phyloP scores from a whole-genome alignment of 2,113 vertebrate genomes.

The Boulengeromyrus knoepffleri region DNA sequence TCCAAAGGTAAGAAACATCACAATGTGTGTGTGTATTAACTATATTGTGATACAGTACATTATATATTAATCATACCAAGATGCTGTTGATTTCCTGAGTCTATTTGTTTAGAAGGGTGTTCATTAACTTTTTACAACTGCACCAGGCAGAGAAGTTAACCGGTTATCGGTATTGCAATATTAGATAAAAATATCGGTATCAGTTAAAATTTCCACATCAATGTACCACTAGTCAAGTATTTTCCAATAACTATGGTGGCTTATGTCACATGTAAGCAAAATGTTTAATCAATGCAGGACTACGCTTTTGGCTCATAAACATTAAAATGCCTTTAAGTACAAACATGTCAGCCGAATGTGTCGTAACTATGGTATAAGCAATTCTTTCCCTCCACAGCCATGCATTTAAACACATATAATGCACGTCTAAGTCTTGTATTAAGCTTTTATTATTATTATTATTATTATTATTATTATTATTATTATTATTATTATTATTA shows the following conservation, averaged over 20 bases:
- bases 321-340: neutral
- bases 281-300: neutral
- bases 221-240: neutral
- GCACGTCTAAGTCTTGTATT: too few species aligned
- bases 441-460: too few species aligned
- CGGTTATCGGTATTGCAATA: neutral
- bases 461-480: too few species aligned
- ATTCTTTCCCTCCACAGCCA: too few species aligned
- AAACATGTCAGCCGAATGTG: neutral
- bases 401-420: too few species aligned
- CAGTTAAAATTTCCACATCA: neutral
- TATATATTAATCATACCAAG: neutral
- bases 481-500: too few species aligned
- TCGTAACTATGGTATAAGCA: neutral
- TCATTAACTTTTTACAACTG: neutral
- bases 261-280: neutral
- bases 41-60: neutral
- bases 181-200: neutral
- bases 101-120: neutral
- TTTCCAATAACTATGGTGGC: neutral
- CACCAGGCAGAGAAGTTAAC: neutral
- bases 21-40: neutral
- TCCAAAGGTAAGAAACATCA: constrained; percentile 35
- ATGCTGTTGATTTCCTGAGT: neutral
- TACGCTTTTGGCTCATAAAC: neutral